A percentile compares a stretch with the other conserved stretches of the same genome.
Conservation (phyloP, 2,797 vertebrate genomes). For the Propithecus deckenii region DNA sequence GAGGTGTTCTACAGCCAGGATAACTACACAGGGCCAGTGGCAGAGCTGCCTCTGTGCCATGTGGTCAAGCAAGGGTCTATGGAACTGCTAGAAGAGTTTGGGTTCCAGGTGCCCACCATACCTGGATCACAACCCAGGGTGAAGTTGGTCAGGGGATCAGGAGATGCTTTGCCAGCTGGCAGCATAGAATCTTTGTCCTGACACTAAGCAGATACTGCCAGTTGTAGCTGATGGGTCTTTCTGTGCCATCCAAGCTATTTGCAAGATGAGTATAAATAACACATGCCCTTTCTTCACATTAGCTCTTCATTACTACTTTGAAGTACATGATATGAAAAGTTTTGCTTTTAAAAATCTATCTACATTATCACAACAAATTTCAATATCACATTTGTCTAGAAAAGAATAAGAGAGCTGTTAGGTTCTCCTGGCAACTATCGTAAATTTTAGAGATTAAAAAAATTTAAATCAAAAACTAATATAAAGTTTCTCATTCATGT, state of each 20-base stretch:
- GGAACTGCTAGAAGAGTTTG: neutral
- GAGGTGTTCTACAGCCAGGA: neutral
- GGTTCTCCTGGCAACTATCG: neutral
- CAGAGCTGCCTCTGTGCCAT: neutral
- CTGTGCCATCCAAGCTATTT: neutral
- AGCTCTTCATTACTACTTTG: neutral
- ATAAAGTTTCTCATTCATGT: conserved; percentile 4
- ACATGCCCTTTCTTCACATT: neutral
- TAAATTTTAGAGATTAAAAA: neutral
- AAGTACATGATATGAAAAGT: neutral
- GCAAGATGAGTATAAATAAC: neutral
- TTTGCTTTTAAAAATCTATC: neutral
- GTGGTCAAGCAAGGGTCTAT: neutral
- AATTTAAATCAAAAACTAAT: neutral
- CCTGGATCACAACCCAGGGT: neutral
- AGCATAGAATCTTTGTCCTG: neutral
- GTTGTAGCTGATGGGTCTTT: neutral
- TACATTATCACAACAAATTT: neutral
- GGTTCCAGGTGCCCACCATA: neutral
- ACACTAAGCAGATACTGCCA: neutral
- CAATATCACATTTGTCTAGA: neutral
- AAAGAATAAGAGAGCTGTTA: neutral
- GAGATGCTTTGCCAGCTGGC: neutral
- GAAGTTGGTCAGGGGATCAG: neutral
- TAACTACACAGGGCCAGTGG: neutral